A percentile compares a stretch with the other conserved stretches of the same genome.
These are phyloP conservation scores for Bombyx mori DNA, from an alignment of 1,140 invertebrate genomes.

Conservation along the genomic window DNA sequence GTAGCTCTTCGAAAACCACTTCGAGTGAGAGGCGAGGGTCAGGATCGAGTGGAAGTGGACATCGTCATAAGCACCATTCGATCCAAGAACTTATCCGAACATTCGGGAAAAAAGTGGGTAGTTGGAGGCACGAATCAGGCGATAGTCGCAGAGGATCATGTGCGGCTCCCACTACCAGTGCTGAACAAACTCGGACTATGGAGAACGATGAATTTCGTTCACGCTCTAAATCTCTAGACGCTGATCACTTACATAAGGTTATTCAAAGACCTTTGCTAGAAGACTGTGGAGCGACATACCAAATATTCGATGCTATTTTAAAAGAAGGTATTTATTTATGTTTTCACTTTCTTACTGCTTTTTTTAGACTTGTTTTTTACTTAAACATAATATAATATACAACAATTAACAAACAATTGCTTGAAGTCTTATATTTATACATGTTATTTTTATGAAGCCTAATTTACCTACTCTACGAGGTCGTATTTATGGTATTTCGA, in stretches of 20 bases:
- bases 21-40: slow-evolving; percentile 39
- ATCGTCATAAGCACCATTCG: slow-evolving; percentile 74
- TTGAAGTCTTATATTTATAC: no score
- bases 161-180: slow-evolving; percentile 60
- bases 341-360: background rate
- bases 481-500: no score
- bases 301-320: slow-evolving; percentile 84
- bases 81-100: slow-evolving; percentile 82
- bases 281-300: slow-evolving; percentile 85
- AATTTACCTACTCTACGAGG: no score
- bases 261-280: slow-evolving; percentile 57
- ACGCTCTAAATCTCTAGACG: slow-evolving; percentile 84
- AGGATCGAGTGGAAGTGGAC: slow-evolving; percentile 45
- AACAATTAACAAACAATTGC: no score
- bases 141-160: slow-evolving; percentile 73
- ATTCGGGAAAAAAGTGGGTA: slow-evolving; percentile 77
- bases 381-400: no score
- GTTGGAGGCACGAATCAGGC: slow-evolving; percentile 75
- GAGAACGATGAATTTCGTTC: slow-evolving; percentile 77
- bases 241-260: slow-evolving; percentile 67
- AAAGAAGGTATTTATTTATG: slow-evolving; percentile 76
- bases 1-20: slow-evolving; percentile 22
- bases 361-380: no score
- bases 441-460: no score
- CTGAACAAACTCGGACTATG: slow-evolving; percentile 57